Evolutionary conservation across 2,888 invertebrate species (phyloP).

Genomic region (Eledone cirrhosa): DNA sequence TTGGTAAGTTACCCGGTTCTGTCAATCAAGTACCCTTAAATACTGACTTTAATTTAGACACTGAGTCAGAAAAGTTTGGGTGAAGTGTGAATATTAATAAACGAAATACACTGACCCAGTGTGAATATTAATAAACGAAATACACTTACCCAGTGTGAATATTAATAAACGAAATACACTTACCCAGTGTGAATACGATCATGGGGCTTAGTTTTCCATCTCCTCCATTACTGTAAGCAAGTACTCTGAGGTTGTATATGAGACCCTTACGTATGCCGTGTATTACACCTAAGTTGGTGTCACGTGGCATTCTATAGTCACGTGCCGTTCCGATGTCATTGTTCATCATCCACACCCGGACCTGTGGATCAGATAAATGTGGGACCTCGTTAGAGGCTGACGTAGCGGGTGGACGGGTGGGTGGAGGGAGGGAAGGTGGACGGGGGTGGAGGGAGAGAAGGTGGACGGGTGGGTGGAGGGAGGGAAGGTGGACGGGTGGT

Average conservation of each 20-base stretch:
- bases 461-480: neutral
- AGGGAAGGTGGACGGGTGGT: neutral
- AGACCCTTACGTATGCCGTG: neutral
- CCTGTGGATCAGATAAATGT: too few relatives aligned
- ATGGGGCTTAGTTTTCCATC: conserved; percentile 13
- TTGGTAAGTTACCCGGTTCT: neutral
- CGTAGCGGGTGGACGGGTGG: too few relatives aligned
- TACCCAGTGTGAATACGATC: conserved; percentile 22
- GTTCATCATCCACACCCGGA: neutral
- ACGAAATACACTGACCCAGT: too few relatives aligned
- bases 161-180: neutral
- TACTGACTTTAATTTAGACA: too few relatives aligned
- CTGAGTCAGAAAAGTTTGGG: too few relatives aligned
- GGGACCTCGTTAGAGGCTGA: too few relatives aligned
- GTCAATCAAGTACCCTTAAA: too few relatives aligned
- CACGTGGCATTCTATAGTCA: neutral
- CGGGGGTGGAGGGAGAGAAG: neutral
- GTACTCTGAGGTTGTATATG: neutral
- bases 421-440: neutral
- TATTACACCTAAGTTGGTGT: neutral
- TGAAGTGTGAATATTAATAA: too few relatives aligned
- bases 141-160: too few relatives aligned
- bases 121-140: too few relatives aligned
- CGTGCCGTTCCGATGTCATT: neutral
- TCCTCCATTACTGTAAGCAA: conserved; percentile 1